Evolutionary conservation across 2,888 invertebrate species (phyloP), one percentile per base, ranked within the genome.

Genomic region (Drosophila peninsularis): DNA sequence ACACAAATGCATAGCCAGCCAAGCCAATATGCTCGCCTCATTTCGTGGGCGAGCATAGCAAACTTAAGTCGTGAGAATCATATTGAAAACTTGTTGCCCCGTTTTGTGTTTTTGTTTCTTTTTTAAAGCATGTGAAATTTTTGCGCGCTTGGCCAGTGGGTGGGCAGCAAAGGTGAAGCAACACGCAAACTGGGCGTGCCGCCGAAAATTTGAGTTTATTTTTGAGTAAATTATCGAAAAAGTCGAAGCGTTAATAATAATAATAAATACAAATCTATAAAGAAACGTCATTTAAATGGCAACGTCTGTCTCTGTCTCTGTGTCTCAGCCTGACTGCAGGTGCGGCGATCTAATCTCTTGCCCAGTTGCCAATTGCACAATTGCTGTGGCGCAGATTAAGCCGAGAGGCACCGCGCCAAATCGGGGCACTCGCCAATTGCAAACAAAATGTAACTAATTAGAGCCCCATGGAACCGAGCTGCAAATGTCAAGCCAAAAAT

Each of bases 41-140:
- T 0, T 0, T 0, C 3, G 7, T 19, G 30, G 6, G 0, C 47
- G 19, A 17, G 47, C 19, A 50, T 21, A 14, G 0, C 27, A 58
- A 82, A 67, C 50, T 56, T 27, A 62, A 64, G 82, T 71, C 88
- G 88, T 83, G 82, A 83, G 86, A 88, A 88, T 90, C 78, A 76
- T 82, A 89, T 89, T 89, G 79, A 73, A 75, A 66, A 68, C 56
- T 49, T 62, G 37, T 41, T 62, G 74, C 47, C 39, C n/a, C n/a
- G n/a, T 45, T 27, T 45, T 24, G 21, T 24, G n/a, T 45, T 27
- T 45, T 10, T 9, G 9, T 6, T 13, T 21, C 13, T 4, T 44
- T 14, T 42, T 7, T 44, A 14, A 24, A 45, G 45, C 57, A 78
- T 77, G 71, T 79, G 76, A 79, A 75, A 80, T 71, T 79, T 44